Conservation (phyloP, 2,113 vertebrate genomes). For the Trogon surrucura region DNA sequence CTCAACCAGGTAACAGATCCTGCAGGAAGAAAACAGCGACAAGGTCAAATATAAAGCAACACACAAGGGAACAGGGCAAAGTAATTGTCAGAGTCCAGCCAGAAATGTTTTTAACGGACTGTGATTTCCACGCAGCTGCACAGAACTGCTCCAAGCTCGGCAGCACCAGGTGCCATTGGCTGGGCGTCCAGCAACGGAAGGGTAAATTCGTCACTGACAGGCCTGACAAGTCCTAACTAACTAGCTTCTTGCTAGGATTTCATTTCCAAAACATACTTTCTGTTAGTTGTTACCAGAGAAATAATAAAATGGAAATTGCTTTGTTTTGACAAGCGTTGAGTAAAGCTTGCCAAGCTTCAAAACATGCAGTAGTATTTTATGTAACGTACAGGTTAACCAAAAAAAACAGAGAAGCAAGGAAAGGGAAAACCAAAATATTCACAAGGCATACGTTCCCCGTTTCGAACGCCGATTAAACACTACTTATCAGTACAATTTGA, state of each 20-base stretch:
- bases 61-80: not conserved
- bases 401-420: not conserved
- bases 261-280: not conserved
- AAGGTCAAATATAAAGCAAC: not conserved
- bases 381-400: not conserved
- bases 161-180: not conserved
- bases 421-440: not conserved
- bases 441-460: not conserved
- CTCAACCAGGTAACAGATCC: not conserved
- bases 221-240: not conserved
- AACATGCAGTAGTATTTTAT: not conserved
- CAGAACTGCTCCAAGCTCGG: not conserved
- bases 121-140: not conserved
- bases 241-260: not conserved
- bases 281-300: not conserved
- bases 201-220: not conserved
- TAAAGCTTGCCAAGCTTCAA: not conserved
- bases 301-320: not conserved
- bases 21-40: not conserved
- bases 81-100: not conserved
- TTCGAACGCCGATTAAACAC: not conserved
- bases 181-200: not conserved
- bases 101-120: not conserved
- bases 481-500: not conserved
- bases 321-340: slow-evolving; percentile 6